Percentiles rank a stretch among this genome's conserved stretches.
Evolutionary conservation across 2,113 vertebrate genomes (phyloP).

Genomic region (Sylvilagus bachmani): DNA sequence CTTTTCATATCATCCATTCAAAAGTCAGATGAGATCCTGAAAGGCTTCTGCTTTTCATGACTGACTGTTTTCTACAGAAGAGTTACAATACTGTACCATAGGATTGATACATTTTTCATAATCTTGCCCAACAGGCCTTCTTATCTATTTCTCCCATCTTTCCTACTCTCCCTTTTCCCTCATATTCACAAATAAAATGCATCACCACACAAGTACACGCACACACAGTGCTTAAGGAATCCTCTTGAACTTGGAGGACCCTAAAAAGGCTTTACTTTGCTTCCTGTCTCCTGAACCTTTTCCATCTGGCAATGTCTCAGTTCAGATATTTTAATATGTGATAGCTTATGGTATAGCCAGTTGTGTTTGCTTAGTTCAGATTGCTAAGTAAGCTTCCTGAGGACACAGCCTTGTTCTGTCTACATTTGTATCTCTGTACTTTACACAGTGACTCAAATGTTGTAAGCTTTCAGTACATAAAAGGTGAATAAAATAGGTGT

Average conservation of each 20-base stretch:
- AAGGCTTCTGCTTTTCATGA: not conserved
- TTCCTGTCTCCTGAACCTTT: not conserved
- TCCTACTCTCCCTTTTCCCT: not conserved
- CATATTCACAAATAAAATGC: not conserved
- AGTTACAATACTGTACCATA: not conserved
- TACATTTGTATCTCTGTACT: not conserved
- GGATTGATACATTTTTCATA: not conserved
- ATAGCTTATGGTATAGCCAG: not conserved
- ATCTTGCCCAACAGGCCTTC: not conserved
- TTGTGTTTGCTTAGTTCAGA: conserved; percentile 26
- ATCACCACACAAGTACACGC: not conserved
- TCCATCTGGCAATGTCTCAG: not conserved
- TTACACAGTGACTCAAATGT: conserved; percentile 8
- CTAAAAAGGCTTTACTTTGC: not conserved
- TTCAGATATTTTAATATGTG: conserved; percentile 35
- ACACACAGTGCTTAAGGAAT: not conserved
- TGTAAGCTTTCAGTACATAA: not conserved
- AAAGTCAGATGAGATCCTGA: not conserved
- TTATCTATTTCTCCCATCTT: not conserved
- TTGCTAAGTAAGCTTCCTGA: not conserved
- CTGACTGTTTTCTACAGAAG: not conserved
- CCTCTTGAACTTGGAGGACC: not conserved
- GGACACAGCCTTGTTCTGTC: not conserved
- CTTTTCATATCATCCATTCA: not conserved
- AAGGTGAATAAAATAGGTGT: conserved; percentile 14